These are phyloP conservation scores for Syrrhaptes paradoxus DNA, from an alignment of 2,113 vertebrate species.

Conservation along the genomic window DNA sequence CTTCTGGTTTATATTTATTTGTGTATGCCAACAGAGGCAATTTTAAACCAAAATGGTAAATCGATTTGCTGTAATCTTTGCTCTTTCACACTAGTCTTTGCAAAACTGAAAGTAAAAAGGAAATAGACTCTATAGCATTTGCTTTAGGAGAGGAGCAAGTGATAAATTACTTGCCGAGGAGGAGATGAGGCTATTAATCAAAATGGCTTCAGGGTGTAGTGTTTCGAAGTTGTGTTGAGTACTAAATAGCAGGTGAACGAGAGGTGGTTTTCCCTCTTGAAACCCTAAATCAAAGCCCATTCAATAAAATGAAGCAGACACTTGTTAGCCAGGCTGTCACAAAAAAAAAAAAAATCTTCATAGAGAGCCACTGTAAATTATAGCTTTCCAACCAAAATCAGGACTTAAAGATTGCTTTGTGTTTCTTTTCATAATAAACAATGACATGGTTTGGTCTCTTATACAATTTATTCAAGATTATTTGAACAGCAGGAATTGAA, in stretches of 20 bases:
- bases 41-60: slow-evolving; percentile 2
- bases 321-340: slow-evolving; percentile 46
- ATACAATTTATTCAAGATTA: neutral
- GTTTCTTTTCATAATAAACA: slow-evolving; percentile 48
- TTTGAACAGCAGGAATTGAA: slow-evolving; percentile 35
- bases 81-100: neutral
- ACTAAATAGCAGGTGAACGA: slow-evolving; percentile 44
- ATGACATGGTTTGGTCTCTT: neutral
- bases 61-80: neutral
- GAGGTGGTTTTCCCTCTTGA: slow-evolving; percentile 19
- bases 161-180: slow-evolving; percentile 1
- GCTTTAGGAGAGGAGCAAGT: neutral
- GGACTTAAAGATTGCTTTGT: slow-evolving; percentile 46
- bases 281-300: slow-evolving; percentile 36
- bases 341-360: slow-evolving; percentile 6
- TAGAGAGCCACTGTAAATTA: slow-evolving; percentile 58
- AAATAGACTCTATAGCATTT: neutral
- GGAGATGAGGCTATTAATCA: slow-evolving; percentile 41
- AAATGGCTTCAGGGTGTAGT: neutral
- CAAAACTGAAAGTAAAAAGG: neutral
- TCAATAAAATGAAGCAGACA: slow-evolving; percentile 64
- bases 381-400: slow-evolving; percentile 62
- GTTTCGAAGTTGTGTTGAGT: neutral
- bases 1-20: neutral
- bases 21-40: neutral